Conservation (phyloP, 2,113 vertebrate genomes). For the Tiliqua scincoides region DNA sequence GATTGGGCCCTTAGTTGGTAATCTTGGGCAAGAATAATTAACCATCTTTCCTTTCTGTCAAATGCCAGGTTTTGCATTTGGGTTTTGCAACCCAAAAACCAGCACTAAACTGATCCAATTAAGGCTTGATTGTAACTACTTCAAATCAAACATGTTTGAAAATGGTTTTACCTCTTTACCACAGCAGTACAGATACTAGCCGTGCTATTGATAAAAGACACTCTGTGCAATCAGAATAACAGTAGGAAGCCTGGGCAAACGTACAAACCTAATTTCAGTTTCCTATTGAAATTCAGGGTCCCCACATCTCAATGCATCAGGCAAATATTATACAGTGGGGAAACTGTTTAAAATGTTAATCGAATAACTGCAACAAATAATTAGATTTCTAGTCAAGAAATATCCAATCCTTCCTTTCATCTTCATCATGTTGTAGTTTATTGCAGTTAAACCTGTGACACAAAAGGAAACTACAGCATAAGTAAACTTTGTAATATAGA, state of each 20-base stretch:
- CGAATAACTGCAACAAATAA: constrained; percentile 66
- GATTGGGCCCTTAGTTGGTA: too few species aligned
- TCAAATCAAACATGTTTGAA: background rate
- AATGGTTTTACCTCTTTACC: background rate
- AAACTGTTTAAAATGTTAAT: constrained; percentile 62
- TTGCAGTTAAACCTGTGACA: constrained; percentile 30
- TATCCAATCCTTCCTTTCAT: background rate
- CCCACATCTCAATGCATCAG: constrained; percentile 57
- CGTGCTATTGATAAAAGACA: background rate
- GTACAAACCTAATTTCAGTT: constrained; percentile 38
- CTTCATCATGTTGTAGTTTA: background rate
- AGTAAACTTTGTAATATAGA: constrained; percentile 32
- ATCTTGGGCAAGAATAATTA: background rate
- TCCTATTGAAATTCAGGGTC: constrained; percentile 56
- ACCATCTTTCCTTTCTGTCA: background rate
- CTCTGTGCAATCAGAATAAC: background rate
- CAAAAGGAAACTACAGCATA: constrained; percentile 6
- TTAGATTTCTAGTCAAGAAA: constrained; percentile 56
- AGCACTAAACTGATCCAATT: background rate
- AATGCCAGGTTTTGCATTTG: background rate
- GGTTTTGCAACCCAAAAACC: background rate
- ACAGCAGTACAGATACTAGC: background rate
- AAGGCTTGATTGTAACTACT: background rate
- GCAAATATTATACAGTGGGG: constrained; percentile 51
- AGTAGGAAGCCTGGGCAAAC: constrained; percentile 44